Conservation (phyloP, 2,113 vertebrate genomes). For the Eidolon helvum region DNA sequence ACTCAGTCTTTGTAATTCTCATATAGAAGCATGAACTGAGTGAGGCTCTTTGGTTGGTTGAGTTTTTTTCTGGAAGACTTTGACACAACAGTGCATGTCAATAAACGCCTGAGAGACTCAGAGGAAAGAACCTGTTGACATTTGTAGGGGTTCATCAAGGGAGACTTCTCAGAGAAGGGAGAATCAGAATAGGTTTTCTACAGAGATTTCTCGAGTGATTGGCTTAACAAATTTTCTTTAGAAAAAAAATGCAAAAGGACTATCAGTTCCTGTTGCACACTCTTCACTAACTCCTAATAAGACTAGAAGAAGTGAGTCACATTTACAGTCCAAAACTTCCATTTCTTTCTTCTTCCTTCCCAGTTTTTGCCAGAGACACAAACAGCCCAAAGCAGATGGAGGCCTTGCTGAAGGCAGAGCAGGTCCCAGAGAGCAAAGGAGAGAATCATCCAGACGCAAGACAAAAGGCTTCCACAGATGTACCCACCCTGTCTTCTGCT, state of each 20-base stretch:
- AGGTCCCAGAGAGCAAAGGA: background rate
- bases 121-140: background rate
- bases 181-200: no score
- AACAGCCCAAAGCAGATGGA: background rate
- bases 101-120: background rate
- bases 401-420: background rate
- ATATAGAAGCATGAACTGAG: background rate
- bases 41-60: background rate
- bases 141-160: accelerated
- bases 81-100: background rate
- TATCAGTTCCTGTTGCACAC: background rate
- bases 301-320: background rate
- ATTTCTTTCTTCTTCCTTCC: background rate
- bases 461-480: background rate
- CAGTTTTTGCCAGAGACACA: background rate
- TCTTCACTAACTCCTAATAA: background rate
- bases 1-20: no score
- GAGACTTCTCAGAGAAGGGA: background rate
- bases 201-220: accelerated
- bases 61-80: background rate
- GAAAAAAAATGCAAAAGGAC: background rate
- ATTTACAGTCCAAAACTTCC: background rate
- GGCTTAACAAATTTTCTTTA: background rate
- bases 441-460: background rate
- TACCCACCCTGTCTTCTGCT: no score